phyloP scores from a whole-genome alignment of 2,888 invertebrate species.

The Anthrax anthrax region DNA sequence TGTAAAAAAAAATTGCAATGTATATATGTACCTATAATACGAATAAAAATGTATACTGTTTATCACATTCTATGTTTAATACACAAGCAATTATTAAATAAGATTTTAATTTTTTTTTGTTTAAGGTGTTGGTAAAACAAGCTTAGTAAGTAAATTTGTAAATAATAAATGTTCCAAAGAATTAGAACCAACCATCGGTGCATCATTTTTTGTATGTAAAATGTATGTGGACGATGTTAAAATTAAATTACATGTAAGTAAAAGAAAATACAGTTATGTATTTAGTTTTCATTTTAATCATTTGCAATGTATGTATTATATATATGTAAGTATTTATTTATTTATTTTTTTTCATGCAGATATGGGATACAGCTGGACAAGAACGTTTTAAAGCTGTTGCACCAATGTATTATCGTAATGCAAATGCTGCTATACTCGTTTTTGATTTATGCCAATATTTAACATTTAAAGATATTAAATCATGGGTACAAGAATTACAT shows the following conservation, averaged over 20 bases:
- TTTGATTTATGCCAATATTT: constrained; percentile 68
- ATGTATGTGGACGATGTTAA: constrained; percentile 54
- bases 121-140: constrained; percentile 81
- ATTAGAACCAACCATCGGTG: constrained; percentile 74
- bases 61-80: too few relatives aligned
- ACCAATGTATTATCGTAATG: constrained; percentile 88
- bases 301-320: neutral
- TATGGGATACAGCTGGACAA: constrained; percentile 35
- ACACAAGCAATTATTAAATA: too few relatives aligned
- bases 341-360: constrained; percentile 20
- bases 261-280: constrained; percentile 5
- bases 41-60: too few relatives aligned
- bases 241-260: constrained; percentile 60
- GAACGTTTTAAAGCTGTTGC: constrained; percentile 71
- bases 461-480: constrained; percentile 64
- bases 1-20: too few relatives aligned
- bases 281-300: neutral
- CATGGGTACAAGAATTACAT: constrained; percentile 71
- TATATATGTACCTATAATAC: too few relatives aligned
- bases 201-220: constrained; percentile 78
- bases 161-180: constrained; percentile 61
- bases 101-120: too few relatives aligned
- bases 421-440: constrained; percentile 76
- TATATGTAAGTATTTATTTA: neutral
- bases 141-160: constrained; percentile 66